Percentiles rank a stretch among this genome's conserved stretches.
These are phyloP conservation scores for Etia nguti DNA, from an alignment of 2,113 vertebrate species.

Conservation along the genomic window DNA sequence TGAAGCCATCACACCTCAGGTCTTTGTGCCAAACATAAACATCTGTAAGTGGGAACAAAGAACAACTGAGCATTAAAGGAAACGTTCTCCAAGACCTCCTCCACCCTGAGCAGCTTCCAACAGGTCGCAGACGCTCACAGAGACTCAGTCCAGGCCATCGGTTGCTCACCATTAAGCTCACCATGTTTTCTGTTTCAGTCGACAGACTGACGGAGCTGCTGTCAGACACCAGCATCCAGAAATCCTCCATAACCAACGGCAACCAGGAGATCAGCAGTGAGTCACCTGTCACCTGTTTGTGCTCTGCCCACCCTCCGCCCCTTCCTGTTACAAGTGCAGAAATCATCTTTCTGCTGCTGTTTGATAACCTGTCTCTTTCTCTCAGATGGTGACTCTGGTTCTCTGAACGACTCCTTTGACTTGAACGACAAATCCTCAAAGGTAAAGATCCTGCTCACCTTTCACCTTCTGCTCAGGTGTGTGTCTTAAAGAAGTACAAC, in stretches of 20 bases:
- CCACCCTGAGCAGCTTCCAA: background rate
- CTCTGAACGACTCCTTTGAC: slow-evolving; percentile 77
- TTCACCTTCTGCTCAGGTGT: background rate
- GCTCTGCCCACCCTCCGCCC: background rate
- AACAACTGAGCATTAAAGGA: background rate
- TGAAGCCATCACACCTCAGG: background rate
- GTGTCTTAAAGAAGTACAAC: background rate
- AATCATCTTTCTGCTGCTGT: background rate
- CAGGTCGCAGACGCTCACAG: too few species aligned
- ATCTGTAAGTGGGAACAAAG: background rate
- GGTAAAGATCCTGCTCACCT: slow-evolving; percentile 7
- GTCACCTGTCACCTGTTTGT: slow-evolving; percentile 15
- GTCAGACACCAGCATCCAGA: slow-evolving; percentile 64
- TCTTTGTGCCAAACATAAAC: background rate
- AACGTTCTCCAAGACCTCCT: background rate
- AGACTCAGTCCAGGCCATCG: background rate
- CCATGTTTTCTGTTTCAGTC: slow-evolving; percentile 66
- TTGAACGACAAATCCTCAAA: slow-evolving; percentile 52
- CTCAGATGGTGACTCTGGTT: slow-evolving; percentile 76
- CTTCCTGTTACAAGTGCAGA: background rate
- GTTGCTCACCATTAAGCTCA: background rate
- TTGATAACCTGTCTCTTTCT: background rate
- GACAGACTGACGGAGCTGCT: slow-evolving; percentile 81
- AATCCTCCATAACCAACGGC: slow-evolving; percentile 43
- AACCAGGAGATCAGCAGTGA: slow-evolving; percentile 72